Base-by-base conservation (phyloP, 2,113 vertebrate species). In the Poeciliopsis occidentalis region DNA sequence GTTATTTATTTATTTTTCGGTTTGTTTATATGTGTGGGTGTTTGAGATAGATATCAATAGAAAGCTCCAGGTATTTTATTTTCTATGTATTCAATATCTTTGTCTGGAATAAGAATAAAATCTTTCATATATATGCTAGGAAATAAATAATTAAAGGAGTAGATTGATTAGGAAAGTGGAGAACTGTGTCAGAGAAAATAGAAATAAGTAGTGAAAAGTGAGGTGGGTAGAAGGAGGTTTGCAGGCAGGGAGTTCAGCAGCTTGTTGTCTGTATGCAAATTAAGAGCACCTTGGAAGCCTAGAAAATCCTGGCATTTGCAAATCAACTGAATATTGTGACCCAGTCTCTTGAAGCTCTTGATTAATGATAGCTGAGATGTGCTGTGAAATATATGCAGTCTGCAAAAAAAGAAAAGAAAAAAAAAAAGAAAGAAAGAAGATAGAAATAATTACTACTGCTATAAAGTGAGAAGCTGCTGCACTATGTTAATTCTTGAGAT, bases 241-340 rank as follows among this genome's bases (percentile, higher is more conserved):
- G 66, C 75, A 51, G 67, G 68, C 71, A 69, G 39, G 73, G 65
- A 71, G 72, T 64, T 61, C 57, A 78, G 64, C 81, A 51, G 60
- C 69, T 82, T 89, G 83, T 80, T 85, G 82, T 79, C 71, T 69
- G 87, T 66, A 78, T 84, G 87, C 86, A 90, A 89, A 92, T 89
- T 69, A 84, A 34, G 26, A 64, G 61, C 78, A 86, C 80, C 90
- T 85, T 82, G 76, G 81, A 69, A 83, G 84, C 82, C 70, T 37
- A 27, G 63, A 86, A 85, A 84, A 86, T 64, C 71, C 67, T 80
- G 91, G 81, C 85, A 85, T 91, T 91, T 93, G 82, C 82, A 91
- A 91, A 90, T 87, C n/a, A 84, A 88, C 75, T 79, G 73, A 90
- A 90, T 87, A 85, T 73, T 87, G 82, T 88, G 86, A 91, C 89